Evolutionary conservation across 2,113 vertebrate genomes (phyloP).

Genomic region (Pipa parva): DNA sequence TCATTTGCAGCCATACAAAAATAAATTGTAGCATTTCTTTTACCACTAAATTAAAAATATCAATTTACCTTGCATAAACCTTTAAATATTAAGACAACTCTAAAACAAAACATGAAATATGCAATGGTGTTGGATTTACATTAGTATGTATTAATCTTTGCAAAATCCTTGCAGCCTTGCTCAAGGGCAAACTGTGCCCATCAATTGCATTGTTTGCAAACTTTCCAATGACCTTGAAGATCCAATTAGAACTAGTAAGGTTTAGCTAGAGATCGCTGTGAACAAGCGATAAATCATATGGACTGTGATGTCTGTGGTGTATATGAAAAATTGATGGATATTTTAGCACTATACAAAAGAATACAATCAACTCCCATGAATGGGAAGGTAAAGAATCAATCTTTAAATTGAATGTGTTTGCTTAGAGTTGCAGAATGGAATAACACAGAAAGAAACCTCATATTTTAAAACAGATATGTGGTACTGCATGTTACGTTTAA

Average conservation of each 20-base stretch:
- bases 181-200: background rate
- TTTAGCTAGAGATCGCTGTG: background rate
- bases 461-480: too few relatives aligned
- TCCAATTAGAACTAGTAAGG: background rate
- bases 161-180: background rate
- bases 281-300: slow-evolving; percentile 12
- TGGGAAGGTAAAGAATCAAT: too few relatives aligned
- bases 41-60: too few relatives aligned
- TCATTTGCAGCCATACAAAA: too few relatives aligned
- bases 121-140: too few relatives aligned
- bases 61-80: too few relatives aligned
- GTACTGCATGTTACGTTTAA: too few relatives aligned
- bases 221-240: slow-evolving; percentile 3
- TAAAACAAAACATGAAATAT: background rate
- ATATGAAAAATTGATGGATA: background rate
- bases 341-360: background rate
- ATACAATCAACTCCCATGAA: background rate
- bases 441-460: too few relatives aligned
- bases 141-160: slow-evolving; percentile 11
- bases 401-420: too few relatives aligned
- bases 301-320: background rate
- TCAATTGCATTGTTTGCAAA: slow-evolving; percentile 13
- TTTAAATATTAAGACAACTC: too few relatives aligned
- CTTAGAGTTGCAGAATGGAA: too few relatives aligned
- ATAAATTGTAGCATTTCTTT: too few relatives aligned